These are phyloP conservation scores for Trochalopteron elliotii DNA, from an alignment of 2,113 vertebrate genomes.

Conservation along the genomic window DNA sequence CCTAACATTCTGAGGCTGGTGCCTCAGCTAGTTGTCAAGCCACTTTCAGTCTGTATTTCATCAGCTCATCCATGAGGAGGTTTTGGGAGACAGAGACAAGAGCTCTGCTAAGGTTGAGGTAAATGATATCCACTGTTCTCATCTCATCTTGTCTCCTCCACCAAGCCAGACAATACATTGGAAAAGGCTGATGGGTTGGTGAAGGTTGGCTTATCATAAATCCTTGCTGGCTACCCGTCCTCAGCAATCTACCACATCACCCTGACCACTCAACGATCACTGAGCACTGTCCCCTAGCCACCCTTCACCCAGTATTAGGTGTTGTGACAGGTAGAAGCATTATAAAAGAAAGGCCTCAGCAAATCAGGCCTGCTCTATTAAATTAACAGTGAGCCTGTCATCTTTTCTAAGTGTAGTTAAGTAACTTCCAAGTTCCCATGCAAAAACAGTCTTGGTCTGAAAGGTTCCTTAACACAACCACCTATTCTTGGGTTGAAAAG, in stretches of 20 bases:
- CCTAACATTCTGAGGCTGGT: neutral
- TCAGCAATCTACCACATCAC: accelerated
- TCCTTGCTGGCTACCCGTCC: neutral
- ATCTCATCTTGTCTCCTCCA: no score
- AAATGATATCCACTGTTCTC: neutral
- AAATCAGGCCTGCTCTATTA: neutral
- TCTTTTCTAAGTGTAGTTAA: neutral
- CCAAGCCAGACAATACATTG: neutral
- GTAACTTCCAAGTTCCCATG: neutral
- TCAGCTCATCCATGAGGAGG: neutral
- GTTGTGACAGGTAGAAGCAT: neutral
- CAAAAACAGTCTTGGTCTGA: neutral
- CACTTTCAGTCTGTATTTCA: neutral
- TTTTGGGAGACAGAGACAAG: accelerated
- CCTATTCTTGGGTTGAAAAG: neutral
- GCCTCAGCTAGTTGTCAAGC: neutral
- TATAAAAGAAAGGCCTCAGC: neutral
- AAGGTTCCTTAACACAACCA: neutral
- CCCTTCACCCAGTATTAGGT: neutral
- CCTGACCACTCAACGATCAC: neutral
- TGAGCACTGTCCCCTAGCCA: neutral
- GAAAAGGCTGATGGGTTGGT: neutral
- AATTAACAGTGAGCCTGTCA: neutral
- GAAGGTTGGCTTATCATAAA: neutral
- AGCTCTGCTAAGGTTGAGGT: neutral